Conservation (phyloP, 2,888 invertebrate genomes). For the Ypsolopha scabrella region DNA sequence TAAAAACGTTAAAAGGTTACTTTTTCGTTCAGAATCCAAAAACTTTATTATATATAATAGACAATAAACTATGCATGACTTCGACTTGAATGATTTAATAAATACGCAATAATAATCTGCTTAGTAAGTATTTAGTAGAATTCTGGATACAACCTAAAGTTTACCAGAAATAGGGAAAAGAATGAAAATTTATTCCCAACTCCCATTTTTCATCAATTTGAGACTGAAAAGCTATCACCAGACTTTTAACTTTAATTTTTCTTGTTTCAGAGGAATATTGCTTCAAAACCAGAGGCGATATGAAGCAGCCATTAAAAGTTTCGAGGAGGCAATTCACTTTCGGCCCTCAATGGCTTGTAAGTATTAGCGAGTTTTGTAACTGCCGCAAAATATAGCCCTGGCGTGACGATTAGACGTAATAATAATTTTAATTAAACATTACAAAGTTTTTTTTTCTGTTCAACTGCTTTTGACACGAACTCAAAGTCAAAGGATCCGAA, state of each 20-base stretch:
- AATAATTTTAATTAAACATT: background rate
- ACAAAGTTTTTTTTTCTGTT: background rate
- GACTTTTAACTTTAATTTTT: conserved; percentile 12
- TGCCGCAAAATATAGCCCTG: conserved; percentile 2
- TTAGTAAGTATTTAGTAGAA: too few species aligned
- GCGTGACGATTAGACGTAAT: background rate
- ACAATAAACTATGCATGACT: too few species aligned
- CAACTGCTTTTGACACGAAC: background rate
- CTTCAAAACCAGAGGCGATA: conserved; percentile 90
- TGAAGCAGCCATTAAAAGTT: conserved; percentile 90
- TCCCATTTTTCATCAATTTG: too few species aligned
- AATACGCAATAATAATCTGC: too few species aligned
- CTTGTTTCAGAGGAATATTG: conserved; percentile 87
- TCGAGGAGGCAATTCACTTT: conserved; percentile 91
- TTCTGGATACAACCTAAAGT: too few species aligned
- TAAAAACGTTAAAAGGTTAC: too few species aligned
- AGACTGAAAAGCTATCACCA: too few species aligned
- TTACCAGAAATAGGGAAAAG: too few species aligned
- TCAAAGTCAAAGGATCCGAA: background rate
- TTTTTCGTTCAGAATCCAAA: too few species aligned
- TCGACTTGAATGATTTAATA: too few species aligned
- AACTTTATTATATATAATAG: too few species aligned
- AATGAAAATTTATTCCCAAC: too few species aligned
- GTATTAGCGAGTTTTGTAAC: conserved; percentile 49
- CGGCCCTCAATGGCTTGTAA: conserved; percentile 94